A percentile compares a stretch with the other conserved stretches of the same genome.
These are phyloP conservation scores for Marronus borbonicus DNA, from an alignment of 2,888 invertebrate species.

Conservation along the genomic window DNA sequence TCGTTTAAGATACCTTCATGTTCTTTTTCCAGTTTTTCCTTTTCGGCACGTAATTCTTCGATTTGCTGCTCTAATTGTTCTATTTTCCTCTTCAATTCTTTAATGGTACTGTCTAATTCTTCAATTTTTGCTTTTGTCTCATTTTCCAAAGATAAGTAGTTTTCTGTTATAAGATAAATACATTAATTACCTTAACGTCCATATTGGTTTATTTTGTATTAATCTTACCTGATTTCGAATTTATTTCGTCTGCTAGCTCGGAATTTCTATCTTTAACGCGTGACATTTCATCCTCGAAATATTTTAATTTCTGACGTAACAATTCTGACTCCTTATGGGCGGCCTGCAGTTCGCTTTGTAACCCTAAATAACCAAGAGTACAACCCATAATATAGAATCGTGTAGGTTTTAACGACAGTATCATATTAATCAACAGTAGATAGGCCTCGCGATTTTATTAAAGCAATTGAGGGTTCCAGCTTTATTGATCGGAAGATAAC, in stretches of 20 bases:
- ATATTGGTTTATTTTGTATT: background rate
- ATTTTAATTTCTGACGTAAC: conserved; percentile 74
- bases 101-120: conserved; percentile 71
- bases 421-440: background rate
- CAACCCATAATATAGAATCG: conserved; percentile 53
- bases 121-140: conserved; percentile 67
- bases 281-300: conserved; percentile 76
- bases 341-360: conserved; percentile 78
- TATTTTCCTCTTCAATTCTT: conserved; percentile 70
- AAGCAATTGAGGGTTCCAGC: background rate
- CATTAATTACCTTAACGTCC: background rate
- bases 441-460: conserved; percentile 10
- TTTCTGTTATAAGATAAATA: conserved; percentile 58
- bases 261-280: conserved; percentile 75
- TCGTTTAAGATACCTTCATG: conserved; percentile 66
- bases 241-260: conserved; percentile 74
- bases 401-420: too few relatives aligned
- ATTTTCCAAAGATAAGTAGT: conserved; percentile 63
- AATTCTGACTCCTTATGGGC: conserved; percentile 79
- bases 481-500: conserved; percentile 36
- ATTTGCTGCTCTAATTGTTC: conserved; percentile 72
- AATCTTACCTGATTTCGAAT: conserved; percentile 73
- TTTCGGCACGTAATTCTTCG: conserved; percentile 69
- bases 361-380: conserved; percentile 70
- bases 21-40: conserved; percentile 69